Base-by-base conservation (phyloP, 2,888 invertebrate species). In the Anodontia alba region DNA sequence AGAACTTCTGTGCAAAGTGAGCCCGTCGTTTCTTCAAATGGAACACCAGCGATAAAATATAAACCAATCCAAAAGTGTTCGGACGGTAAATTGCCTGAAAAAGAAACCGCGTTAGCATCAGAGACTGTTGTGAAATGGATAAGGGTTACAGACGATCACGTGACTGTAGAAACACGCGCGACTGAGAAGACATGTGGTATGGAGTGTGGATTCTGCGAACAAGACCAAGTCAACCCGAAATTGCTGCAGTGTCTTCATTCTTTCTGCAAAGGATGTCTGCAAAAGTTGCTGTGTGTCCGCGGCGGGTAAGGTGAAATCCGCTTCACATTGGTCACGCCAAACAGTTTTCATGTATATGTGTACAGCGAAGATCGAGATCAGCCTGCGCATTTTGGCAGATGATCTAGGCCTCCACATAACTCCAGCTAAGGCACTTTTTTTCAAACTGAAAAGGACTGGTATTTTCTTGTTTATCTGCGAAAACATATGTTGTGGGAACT, bases 181-280 rank as follows among this genome's bases (percentile, higher is more conserved):
- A 62, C 33, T 2, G 33, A 33, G 12, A 62, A 8, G n/a, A 20
- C 1, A 17, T 15, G 29, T 1, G 62, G 62, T 12, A 33, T 33
- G 3, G 78, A 75, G 51, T 85, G 85, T 67, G 69, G 72, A 20
- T 46, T 57, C 8, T 85, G 85, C 68, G 77, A 68, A 23, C 36
- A 77, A 23, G 74, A 71, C 20, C 36, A 78, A 29, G 43, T 17
- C 15, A 82, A 74, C 49, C 76, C 80, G n/a, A 85, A 85, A 38
- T 46, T 85, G 46, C 71, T 85, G 17, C 82, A 82, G n/a, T 85
- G 85, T 33, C 49, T 85, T 15, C 85, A 85, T 49, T 82, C 85
- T 0, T 76, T 80, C 51, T 85, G 85, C 68, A 31, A 62, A 38
- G 42, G 70, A 33, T 84, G 84, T 36, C 51, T 84, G 3, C 51